Conservation (phyloP, 2,888 invertebrate species). For the Geophilus truncorum region DNA sequence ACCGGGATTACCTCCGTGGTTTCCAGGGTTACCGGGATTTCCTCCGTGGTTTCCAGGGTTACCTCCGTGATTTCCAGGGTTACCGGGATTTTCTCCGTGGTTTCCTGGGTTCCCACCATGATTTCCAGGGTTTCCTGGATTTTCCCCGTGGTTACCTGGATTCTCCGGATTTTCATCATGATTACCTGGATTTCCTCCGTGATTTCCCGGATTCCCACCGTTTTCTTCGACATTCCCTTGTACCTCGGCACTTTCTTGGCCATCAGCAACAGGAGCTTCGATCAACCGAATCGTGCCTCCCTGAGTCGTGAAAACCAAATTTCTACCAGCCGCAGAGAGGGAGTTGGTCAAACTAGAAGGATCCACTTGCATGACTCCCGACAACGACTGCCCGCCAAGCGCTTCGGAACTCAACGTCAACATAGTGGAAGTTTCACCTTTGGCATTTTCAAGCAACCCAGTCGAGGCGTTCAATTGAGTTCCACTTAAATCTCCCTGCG, state of each 20-base stretch:
- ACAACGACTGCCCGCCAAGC: conserved; percentile 35
- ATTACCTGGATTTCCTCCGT: conserved; percentile 17
- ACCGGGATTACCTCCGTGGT: conserved; percentile 2
- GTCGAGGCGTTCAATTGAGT: neutral
- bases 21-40: too few relatives aligned
- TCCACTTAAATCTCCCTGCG: neutral
- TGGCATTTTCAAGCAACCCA: conserved; percentile 15
- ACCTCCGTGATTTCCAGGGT: conserved; percentile 31
- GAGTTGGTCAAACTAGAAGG: conserved; percentile 50
- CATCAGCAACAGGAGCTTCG: neutral
- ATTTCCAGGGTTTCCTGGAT: conserved; percentile 30
- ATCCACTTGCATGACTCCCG: conserved; percentile 32
- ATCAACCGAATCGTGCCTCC: conserved; percentile 58
- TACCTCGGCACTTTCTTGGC: neutral
- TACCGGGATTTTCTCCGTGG: neutral
- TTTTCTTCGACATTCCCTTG: neutral
- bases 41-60: conserved; percentile 29
- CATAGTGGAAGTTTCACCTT: conserved; percentile 29
- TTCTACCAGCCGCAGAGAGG: conserved; percentile 60
- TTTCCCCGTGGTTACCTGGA: neutral
- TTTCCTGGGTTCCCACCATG: neutral
- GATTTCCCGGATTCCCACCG: neutral
- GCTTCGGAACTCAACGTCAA: conserved; percentile 31
- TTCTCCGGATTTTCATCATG: conserved; percentile 21
- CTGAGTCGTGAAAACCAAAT: conserved; percentile 58